Base-by-base conservation (phyloP, 2,888 invertebrate species). In the Rotaria magnacalcarata region DNA sequence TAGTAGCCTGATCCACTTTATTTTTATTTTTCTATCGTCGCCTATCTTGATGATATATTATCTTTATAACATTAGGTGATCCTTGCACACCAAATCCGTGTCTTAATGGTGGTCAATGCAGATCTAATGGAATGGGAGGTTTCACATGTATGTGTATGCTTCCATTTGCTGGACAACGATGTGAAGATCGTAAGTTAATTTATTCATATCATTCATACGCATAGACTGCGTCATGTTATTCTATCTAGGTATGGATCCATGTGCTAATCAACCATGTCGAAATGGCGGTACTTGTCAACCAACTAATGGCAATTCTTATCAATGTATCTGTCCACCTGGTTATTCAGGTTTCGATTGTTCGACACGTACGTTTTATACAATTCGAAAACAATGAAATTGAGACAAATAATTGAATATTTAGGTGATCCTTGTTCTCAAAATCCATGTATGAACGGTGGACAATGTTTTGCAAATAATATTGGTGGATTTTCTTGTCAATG, bases 121-220 rank as follows among this genome's bases (percentile, higher is more conserved):
- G 8, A 11, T 86, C 84, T 27, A 84, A 84, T 10, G 84, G 87
- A 14, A 85, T 87, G 27, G 58, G 43, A 0, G 85, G 85, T 27
- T 87, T 87, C 54, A 75, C 74, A 7, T 88, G 88, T 84, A 41
- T 60, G 6, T 88, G 88, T 74, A 27, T 84, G 4, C 74, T 60
- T 16, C 85, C 87, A 11, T 88, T 87, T 85, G 86, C 87, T 43
- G 88, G 88, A 54, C 58, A 43, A 67, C 85, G 86, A 54, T 88
- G 88, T 84, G 87, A 88, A 85, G 85, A 56, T 67, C 67, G 67
- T 67, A 67, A 67, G 67, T 67, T 16, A 11, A 52, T 14, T 16
- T 4, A 16, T 52, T 16, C 52, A 16, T 52, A 52, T 3, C 16
- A 52, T 16, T 8, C 4, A 52, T 16, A 8, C 16, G 6, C 11